Conservation (phyloP, 2,113 vertebrate genomes). For the Natator depressus region DNA sequence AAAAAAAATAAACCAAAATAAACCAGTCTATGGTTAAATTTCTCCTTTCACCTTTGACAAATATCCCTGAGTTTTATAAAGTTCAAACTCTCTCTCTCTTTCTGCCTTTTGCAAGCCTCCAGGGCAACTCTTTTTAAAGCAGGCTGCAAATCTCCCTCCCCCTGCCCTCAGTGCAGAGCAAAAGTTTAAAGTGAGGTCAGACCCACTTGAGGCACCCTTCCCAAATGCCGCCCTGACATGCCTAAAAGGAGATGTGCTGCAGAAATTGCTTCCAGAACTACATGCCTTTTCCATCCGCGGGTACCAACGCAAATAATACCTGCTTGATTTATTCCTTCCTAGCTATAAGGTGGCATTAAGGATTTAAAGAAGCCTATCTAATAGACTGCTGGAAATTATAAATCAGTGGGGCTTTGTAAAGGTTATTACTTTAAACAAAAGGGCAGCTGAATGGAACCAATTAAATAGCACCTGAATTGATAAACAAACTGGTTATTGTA, state of each 20-base stretch:
- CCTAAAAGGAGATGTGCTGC: rapidly evolving
- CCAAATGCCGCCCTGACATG: background rate
- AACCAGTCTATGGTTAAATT: rapidly evolving
- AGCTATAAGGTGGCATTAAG: background rate
- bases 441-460: constrained; percentile 83
- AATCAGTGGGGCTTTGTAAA: constrained; percentile 87
- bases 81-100: background rate
- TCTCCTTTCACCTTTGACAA: background rate
- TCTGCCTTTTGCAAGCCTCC: background rate
- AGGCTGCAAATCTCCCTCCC: rapidly evolving
- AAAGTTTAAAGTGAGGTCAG: background rate
- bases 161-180: background rate
- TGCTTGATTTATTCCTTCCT: constrained; percentile 34
- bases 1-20: rapidly evolving
- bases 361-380: constrained; percentile 48
- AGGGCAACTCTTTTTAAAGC: background rate
- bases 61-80: background rate
- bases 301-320: background rate
- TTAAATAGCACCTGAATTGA: constrained; percentile 93
- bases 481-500: constrained; percentile 94
- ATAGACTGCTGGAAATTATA: constrained; percentile 85
- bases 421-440: constrained; percentile 89
- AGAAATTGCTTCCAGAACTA: background rate
- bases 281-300: background rate
- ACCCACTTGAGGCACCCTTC: background rate